Evolutionary conservation across 2,113 vertebrate genomes (phyloP), one percentile per base, ranked within the genome.

Genomic region (Dasypus novemcinctus): DNA sequence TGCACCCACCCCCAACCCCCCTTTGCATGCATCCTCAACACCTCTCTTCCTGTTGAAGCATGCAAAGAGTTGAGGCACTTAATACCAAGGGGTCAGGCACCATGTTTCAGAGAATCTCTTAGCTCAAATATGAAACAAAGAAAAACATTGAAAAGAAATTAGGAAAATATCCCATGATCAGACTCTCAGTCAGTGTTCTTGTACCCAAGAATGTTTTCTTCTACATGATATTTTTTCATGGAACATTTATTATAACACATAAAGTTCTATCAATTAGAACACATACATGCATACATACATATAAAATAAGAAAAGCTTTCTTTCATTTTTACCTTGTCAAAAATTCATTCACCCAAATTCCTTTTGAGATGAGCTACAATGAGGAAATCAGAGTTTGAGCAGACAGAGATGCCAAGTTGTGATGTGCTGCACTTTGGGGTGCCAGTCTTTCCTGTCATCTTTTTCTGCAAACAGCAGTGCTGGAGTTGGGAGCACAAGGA

Each of bases 1-100:
- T 3, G 7, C 0, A 4, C 11, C 20, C n/a, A 17, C 71, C 31
- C 1, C 10, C 8, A 75, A n/a, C 41, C 41, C 23, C 20, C n/a
- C 7, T 61, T 41, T 43, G 23, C 52, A 15, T 2, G 57, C 23
- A 9, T 29, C 33, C n/a, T 59, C 46, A 38, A 2, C 21, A 61
- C 3, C 8, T 63, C 13, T 2, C 74, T 71, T 54, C 36, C 20
- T 25, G 0, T 14, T n/a, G 5, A 7, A n/a, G 14, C 57, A 3
- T 1, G 4, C 1, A 49, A 84, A 36, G 64, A 43, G 18, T 29
- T 18, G 23, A 68, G 63, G 9, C 63, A 38, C 61, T 68, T 17
- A 11, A 8, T 43, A 41, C 4, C 17, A 15, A 41, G 25, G 49
- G 23, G 5, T 38, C 7, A n/a, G 1, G 23, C 4, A 23, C 29